Conservation (phyloP, 2,888 invertebrate genomes). For the Conchocele bisecta region DNA sequence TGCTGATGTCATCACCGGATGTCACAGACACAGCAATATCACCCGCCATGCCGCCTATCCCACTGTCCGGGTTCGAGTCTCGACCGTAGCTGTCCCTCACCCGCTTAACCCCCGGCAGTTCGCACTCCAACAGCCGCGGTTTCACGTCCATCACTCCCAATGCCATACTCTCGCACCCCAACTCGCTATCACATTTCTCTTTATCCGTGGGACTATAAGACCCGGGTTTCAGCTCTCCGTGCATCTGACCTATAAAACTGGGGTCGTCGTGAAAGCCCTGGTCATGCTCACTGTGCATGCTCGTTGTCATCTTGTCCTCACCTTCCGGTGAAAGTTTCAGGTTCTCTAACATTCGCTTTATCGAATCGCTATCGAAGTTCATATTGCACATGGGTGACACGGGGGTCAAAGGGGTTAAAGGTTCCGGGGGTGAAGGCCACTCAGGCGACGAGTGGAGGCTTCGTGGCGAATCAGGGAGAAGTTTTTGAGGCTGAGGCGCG, state of each 20-base stretch:
- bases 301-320: slow-evolving; percentile 49
- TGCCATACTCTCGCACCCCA: not conserved
- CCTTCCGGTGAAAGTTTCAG: slow-evolving; percentile 86
- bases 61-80: slow-evolving; percentile 80
- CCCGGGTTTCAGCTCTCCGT: slow-evolving; percentile 16
- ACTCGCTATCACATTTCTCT: not conserved
- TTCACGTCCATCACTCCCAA: not conserved
- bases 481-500: slow-evolving; percentile 60
- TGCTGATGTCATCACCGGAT: slow-evolving; percentile 68
- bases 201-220: not conserved
- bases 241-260: slow-evolving; percentile 26
- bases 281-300: slow-evolving; percentile 65
- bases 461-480: slow-evolving; percentile 46
- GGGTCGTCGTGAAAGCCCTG: slow-evolving; percentile 75
- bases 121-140: slow-evolving; percentile 64
- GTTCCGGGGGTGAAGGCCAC: slow-evolving; percentile 80
- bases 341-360: slow-evolving; percentile 96
- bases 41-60: slow-evolving; percentile 75
- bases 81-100: slow-evolving; percentile 66
- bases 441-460: slow-evolving; percentile 70
- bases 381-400: slow-evolving; percentile 76
- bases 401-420: slow-evolving; percentile 75
- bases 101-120: slow-evolving; percentile 71
- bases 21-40: slow-evolving; percentile 69
- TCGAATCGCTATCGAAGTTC: slow-evolving; percentile 90